phyloP scores from a whole-genome alignment of 1,140 invertebrate species.

The Lasioglossum baleicum region DNA sequence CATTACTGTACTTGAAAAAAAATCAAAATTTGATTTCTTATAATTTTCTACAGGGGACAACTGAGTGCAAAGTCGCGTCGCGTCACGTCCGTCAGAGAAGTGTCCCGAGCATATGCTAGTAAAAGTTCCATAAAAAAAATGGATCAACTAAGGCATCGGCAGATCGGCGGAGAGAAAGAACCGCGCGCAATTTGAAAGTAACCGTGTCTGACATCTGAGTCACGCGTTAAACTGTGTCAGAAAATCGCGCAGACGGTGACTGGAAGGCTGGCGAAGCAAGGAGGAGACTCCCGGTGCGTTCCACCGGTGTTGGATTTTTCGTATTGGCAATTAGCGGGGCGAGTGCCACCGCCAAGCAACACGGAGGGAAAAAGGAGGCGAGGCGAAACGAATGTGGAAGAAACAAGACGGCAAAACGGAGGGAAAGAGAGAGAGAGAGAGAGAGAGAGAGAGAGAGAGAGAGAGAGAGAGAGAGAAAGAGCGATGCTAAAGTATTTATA shows the following conservation, averaged over 20 bases:
- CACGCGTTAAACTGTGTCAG: constrained; percentile 50
- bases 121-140: no score
- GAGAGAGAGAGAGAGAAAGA: no score
- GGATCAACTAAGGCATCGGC: no score
- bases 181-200: constrained; percentile 7
- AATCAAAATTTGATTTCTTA: no score
- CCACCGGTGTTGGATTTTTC: constrained; percentile 50
- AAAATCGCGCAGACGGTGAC: constrained; percentile 33
- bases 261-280: constrained; percentile 13
- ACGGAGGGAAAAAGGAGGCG: constrained; percentile 12
- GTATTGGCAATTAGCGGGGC: constrained; percentile 63
- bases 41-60: no score
- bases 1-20: no score
- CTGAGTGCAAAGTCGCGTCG: no score
- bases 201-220: constrained; percentile 27
- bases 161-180: background rate
- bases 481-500: constrained; percentile 61
- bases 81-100: no score
- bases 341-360: constrained; percentile 27
- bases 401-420: constrained; percentile 6
- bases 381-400: constrained; percentile 18
- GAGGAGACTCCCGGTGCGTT: constrained; percentile 20
- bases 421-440: constrained; percentile 5
- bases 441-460: constrained; percentile 1
- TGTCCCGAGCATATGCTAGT: no score